Percentiles rank a stretch among this genome's conserved stretches.
phyloP scores from a whole-genome alignment of 2,797 vertebrate species.

The Catostomus latipinnis region DNA sequence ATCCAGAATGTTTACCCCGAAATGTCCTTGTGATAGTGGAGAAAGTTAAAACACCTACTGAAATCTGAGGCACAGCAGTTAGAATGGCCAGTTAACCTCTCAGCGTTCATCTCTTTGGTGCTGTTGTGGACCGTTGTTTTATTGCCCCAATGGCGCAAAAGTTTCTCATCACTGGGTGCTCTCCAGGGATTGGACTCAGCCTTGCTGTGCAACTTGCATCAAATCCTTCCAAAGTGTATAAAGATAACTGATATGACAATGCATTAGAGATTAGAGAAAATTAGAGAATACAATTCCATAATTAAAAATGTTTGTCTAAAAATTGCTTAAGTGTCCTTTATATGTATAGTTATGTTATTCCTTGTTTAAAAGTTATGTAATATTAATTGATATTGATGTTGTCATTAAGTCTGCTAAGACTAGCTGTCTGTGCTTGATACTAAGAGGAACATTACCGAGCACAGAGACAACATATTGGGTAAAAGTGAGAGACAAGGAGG shows the following conservation, averaged over 20 bases:
- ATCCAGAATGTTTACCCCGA: slow-evolving; percentile 63
- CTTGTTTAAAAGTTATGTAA: background rate
- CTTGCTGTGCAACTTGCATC: slow-evolving; percentile 84
- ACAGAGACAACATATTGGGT: slow-evolving; percentile 86
- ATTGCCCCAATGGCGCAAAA: slow-evolving; percentile 78
- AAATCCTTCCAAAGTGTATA: slow-evolving; percentile 75
- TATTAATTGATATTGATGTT: background rate
- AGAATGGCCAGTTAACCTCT: slow-evolving; percentile 5
- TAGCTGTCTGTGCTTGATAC: slow-evolving; percentile 78
- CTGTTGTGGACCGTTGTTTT: background rate
- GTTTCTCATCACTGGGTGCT: slow-evolving; percentile 81
- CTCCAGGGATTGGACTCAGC: slow-evolving; percentile 86
- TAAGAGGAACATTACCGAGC: slow-evolving; percentile 62
- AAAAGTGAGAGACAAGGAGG: slow-evolving; percentile 25
- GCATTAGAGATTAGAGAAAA: background rate
- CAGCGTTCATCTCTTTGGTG: background rate
- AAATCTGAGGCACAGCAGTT: slow-evolving; percentile 22
- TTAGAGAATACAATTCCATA: background rate
- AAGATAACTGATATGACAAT: slow-evolving; percentile 77
- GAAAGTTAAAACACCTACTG: slow-evolving; percentile 50
- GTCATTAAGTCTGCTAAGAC: slow-evolving; percentile 77
- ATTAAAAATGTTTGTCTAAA: background rate
- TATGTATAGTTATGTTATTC: background rate
- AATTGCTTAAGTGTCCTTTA: background rate
- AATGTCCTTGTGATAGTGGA: slow-evolving; percentile 68